Base-by-base conservation (phyloP, 2,113 vertebrate species). In the Toxotes chatareus region DNA sequence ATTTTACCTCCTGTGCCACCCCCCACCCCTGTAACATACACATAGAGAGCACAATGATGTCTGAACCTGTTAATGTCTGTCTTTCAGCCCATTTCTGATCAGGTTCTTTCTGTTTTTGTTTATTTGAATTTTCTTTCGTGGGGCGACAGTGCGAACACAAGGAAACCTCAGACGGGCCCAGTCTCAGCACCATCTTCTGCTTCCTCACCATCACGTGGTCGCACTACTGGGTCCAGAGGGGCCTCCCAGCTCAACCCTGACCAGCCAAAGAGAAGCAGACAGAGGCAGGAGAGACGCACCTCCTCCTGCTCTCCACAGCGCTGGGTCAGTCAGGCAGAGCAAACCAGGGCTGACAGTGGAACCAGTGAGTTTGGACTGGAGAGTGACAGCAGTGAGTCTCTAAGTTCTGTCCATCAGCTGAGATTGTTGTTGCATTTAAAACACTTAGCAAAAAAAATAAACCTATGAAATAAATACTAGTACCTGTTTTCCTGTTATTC, bases 361-460 rank as follows among this genome's bases (percentile, higher is more conserved):
- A 78, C 55, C 82, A 94, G 86, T 1, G 94, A 96, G 55, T 72
- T 0, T 6, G 87, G 76, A 0, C 80, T 69, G 2, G 72, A 81
- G 0, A 91, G 19, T 84, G 89, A 4, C 36, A 77, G 40, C 66
- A 31, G 95, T 96, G 88, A 94, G 95, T 80, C 59, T 61, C 12
- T 11, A 19, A 0, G 7, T 57, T 77, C 32, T 49, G 14, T 46
- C 42, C 5, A 34, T n/a, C 14, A 8, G 1, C 7, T 7, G 38
- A 68, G n/a, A 70, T 19, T 55, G 16, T 46, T 69, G 40, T 34
- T 51, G 8, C 9, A 62, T 62, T 38, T 61, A 17, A 17, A 34
- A 9, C 57, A 57, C 27, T 14, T 14, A 57, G 21, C 7, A 27
- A 27, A 27, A 27, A 27, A 27, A 27, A 27, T 8, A 51, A 8